Evolutionary conservation across 2,797 vertebrate genomes (phyloP), one percentile per base, ranked within the genome.

Genomic region (Pantherophis alleghaniensis): DNA sequence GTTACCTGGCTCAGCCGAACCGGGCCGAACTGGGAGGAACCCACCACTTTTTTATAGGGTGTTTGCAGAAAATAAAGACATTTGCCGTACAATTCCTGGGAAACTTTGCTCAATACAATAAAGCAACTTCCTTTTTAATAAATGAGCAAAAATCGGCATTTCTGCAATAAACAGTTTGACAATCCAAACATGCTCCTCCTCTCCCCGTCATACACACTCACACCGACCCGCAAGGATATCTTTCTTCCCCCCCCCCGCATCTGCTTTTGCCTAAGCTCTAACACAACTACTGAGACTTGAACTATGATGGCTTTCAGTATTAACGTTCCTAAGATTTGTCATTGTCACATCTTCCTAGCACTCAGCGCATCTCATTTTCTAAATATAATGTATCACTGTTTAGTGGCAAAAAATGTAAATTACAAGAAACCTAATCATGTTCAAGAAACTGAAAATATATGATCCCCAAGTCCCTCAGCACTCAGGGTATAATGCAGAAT

Each of bases 401-500:
- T 92, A 95, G 95, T 96, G 94, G 93, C 95, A 96, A 91, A 95
- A 96, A 96, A 95, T 93, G 94, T 94, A 97, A 96, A 96, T 97
- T 92, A 95, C 92, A 93, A 95, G 96, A 96, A 94, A 94, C 94
- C 93, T 94, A 94, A 96, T 96, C 95, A 95, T 91, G 95, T 87
- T 96, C 92, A 94, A 94, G 94, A 95, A 95, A 95, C 83, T 63
- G 91, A 96, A 95, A 96, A 93, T 95, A 90, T 61, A 37, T 90
- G 88, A 90, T 89, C 92, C 93, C 90, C 53, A 90, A 95, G 90
- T 91, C 91, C 74, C 91, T 87, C 92, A 87, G 91, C 94, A 94
- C 7, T 47, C 91, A 91, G 94, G 92, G 74, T 74, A 96, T 95
- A 94, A 93, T 94, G 95, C 42, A 60, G 93, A 92, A 89, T 88